Conservation (phyloP, 1,140 invertebrate species). For the Gerris buenoi region DNA sequence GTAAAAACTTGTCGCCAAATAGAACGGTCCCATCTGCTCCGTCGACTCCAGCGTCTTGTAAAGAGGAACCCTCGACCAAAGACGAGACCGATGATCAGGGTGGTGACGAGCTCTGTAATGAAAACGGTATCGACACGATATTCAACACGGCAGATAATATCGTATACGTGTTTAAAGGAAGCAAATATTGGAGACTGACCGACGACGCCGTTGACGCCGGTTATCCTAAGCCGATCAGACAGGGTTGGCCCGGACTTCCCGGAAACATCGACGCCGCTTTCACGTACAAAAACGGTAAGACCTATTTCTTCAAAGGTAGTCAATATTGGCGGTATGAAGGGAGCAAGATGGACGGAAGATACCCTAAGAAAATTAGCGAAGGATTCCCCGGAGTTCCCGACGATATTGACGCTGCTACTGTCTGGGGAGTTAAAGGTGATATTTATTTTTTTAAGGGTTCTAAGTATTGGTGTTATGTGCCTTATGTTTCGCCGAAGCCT, state of each 20-base stretch:
- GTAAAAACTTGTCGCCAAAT: background rate
- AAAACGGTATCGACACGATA: conserved; percentile 66
- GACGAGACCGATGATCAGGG: too few species aligned
- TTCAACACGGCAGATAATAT: conserved; percentile 67
- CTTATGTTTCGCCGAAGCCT: too few species aligned
- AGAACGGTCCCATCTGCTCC: conserved; percentile 40
- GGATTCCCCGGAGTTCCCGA: conserved; percentile 84
- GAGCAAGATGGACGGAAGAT: conserved; percentile 64
- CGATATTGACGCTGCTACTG: conserved; percentile 80
- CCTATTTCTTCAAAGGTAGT: conserved; percentile 78
- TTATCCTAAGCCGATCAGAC: too few species aligned
- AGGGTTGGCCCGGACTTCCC: conserved; percentile 75
- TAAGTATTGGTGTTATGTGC: too few species aligned
- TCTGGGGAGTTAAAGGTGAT: too few species aligned
- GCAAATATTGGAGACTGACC: conserved; percentile 66
- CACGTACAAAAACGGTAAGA: conserved; percentile 75
- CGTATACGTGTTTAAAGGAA: conserved; percentile 73
- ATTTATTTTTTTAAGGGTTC: too few species aligned
- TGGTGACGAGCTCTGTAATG: too few species aligned
- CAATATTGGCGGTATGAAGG: conserved; percentile 87
- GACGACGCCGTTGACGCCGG: too few species aligned
- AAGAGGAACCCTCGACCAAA: too few species aligned
- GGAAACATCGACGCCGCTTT: conserved; percentile 77
- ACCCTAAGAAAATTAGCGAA: conserved; percentile 78
- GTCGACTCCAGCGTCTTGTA: too few species aligned